Evolutionary conservation across 2,113 vertebrate genomes (phyloP), one percentile per base, ranked within the genome.

Genomic region (Gallinago paraguaiae): DNA sequence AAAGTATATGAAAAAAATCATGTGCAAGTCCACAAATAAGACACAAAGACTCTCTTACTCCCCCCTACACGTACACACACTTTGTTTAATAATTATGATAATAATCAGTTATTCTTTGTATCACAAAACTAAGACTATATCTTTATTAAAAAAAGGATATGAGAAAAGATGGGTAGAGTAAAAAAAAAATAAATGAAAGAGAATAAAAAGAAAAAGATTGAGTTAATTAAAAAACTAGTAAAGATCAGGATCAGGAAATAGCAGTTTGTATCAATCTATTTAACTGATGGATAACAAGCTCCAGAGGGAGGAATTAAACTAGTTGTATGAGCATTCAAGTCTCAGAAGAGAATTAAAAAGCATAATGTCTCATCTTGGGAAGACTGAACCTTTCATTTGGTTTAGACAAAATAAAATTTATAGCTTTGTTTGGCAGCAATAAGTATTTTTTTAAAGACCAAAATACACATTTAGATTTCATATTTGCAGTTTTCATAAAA

Each of bases 261-360:
- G 61, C 60, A 82, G 92, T 91, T 88, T 91, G 65, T 75, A 75
- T 91, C 57, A 69, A 61, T 61, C 88, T 92, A 45, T 84, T 93
- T 90, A 92, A 93, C 45, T 89, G 61, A 94, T 45, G 65, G 81
- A 91, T 94, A 93, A 95, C 59, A 93, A 95, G 86, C 70, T 96
- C 90, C 94, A 82, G 80, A 89, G 91, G 88, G 91, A 96, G 69
- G 59, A 93, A 96, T 92, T 95, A 93, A 93, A 94, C 61, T 61
- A 93, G 82, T 60, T 75, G 61, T 75, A 86, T 69, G 48, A 92
- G 69, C 69, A 65, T 88, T 78, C 48, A 45, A 41, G 74, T 60
- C 80, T 91, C 90, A 78, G 54, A 96, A 95, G 64, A 94, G 86
- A 95, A 94, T 93, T 86, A 92, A 82, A 96, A 94, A 64, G 28